Evolutionary conservation across 2,113 vertebrate genomes (phyloP), one percentile per base, ranked within the genome.

Genomic region (Anarhynchus alexandrinus): DNA sequence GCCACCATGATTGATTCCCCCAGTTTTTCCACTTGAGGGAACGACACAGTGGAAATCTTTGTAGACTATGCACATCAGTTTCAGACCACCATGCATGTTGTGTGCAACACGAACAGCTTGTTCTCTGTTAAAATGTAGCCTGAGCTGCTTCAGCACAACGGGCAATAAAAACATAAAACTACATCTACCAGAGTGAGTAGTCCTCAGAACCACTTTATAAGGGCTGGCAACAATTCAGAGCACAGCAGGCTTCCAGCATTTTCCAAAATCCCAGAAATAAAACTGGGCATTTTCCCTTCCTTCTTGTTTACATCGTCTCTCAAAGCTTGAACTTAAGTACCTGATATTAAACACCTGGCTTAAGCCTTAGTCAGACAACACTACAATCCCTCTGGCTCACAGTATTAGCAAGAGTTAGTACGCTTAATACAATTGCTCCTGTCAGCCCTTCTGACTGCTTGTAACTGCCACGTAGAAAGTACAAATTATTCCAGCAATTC

Each of bases 21-120:
- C 57, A 4, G 12, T 21, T 71, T 58, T 57, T 52, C 58, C 36
- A 55, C 59, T 15, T 16, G 34, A 85, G 30, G 20, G 14, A 88
- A 80, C 0, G 0, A 7, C 15, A 36, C 30, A 5, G 0, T 16
- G 55, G 36, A 61, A 43, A 77, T 15, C 58, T 78, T 26, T 9
- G 16, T 38, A 64, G 40, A 73, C 32, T 42, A 30, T 38, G 40
- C 26, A 17, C 4, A 5, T 12, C 1, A 4, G 36, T 51, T 77
- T 57, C 62, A 58, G 45, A 86, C 79, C 59, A 84, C 72, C 69
- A 34, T 16, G 38, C 3, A 2, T 9, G 9, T 14, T 58, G 40
- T 7, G 26, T 57, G 45, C 65, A 52, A 38, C 61, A 88, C 58
- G 67, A 61, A 69, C 69, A 69, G 47, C 47, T 45, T 52, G 25